phyloP scores from a whole-genome alignment of 35 echinoderm and acorn worm genomes.

The Lytechinus variegatus region DNA sequence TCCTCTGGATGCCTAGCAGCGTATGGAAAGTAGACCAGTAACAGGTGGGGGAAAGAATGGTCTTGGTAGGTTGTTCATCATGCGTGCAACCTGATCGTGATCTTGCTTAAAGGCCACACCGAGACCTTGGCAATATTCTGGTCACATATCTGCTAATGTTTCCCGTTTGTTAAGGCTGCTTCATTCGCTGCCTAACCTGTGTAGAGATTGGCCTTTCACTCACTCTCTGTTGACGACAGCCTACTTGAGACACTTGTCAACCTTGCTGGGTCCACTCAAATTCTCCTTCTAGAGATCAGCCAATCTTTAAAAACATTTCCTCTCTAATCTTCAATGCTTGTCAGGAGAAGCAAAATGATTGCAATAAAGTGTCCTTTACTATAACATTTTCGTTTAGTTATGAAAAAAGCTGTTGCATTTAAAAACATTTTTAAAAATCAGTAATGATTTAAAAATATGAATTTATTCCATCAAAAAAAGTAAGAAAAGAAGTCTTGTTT shows the following conservation, averaged over 20 bases:
- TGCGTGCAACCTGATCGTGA: neutral
- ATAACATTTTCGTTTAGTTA: no score
- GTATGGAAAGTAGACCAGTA: neutral
- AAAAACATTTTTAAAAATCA: no score
- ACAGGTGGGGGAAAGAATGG: conserved; percentile 3
- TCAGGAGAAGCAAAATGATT: neutral
- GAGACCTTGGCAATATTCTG: neutral
- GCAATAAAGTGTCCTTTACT: no score
- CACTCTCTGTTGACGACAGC: neutral
- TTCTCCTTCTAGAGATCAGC: neutral
- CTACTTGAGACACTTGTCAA: neutral
- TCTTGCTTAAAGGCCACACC: neutral
- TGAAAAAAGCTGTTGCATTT: neutral
- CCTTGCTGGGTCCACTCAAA: neutral
- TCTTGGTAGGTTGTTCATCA: neutral
- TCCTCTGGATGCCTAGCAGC: neutral
- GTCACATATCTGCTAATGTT: conserved; percentile 12
- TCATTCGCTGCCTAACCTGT: neutral
- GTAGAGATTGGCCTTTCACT: neutral
- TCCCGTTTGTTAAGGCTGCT: neutral
- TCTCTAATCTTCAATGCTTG: neutral
- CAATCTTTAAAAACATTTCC: neutral
- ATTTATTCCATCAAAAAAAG: neutral
- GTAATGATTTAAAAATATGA: neutral
- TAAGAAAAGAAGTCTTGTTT: no score